A percentile compares a stretch with the other conserved stretches of the same genome.
Conservation (phyloP, 2,888 invertebrate species). For the Taenaris catops region DNA sequence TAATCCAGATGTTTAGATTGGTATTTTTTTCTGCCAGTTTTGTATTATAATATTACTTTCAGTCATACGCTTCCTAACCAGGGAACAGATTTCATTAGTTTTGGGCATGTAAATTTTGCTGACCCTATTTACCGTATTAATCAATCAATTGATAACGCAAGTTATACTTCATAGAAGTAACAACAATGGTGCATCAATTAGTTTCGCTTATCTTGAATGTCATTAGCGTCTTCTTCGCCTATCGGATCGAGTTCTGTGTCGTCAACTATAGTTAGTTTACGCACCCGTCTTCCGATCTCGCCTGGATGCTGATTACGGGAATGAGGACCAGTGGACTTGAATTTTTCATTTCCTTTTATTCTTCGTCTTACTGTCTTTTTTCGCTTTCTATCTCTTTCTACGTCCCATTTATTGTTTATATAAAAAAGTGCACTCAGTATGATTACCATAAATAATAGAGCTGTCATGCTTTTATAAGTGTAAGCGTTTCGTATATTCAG, state of each 20-base stretch:
- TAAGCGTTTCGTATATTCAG: slow-evolving; percentile 75
- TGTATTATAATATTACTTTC: slow-evolving; percentile 59
- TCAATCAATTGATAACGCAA: slow-evolving; percentile 45
- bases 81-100: slow-evolving; percentile 73
- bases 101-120: slow-evolving; percentile 77
- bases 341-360: slow-evolving; percentile 13
- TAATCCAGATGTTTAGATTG: slow-evolving; percentile 56
- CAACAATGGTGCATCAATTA: slow-evolving; percentile 72
- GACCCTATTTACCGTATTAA: slow-evolving; percentile 60
- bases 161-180: slow-evolving; percentile 58
- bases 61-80: slow-evolving; percentile 76
- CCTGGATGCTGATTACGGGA: slow-evolving; percentile 16
- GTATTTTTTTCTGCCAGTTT: slow-evolving; percentile 56
- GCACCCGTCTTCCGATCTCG: slow-evolving; percentile 34
- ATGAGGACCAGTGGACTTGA: slow-evolving; percentile 11
- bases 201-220: slow-evolving; percentile 66
- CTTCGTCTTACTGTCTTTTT: slow-evolving; percentile 18
- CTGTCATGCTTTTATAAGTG: slow-evolving; percentile 78
- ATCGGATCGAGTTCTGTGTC: slow-evolving; percentile 47
- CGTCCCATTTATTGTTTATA: slow-evolving; percentile 59
- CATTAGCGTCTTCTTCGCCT: slow-evolving; percentile 59
- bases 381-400: slow-evolving; percentile 55
- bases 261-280: slow-evolving; percentile 44
- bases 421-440: slow-evolving; percentile 70
- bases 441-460: slow-evolving; percentile 65